Evolutionary conservation across 2,113 vertebrate species (phyloP), one percentile per base, ranked within the genome.

Genomic region (Corydoras sp.): DNA sequence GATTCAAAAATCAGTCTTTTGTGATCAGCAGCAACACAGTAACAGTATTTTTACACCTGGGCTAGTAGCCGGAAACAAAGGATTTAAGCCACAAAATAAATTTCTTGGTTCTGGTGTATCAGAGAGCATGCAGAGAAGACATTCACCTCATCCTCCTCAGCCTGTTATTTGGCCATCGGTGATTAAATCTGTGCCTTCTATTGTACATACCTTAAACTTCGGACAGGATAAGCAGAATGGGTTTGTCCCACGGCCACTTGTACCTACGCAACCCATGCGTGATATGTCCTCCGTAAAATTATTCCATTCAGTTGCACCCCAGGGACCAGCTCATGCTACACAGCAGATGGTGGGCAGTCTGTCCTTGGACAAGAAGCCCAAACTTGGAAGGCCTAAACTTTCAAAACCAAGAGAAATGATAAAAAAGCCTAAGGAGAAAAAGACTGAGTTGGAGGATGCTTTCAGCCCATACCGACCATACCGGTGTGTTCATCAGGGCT

Each of bases 401-500:
- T 18, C 61, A 18, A 83, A 79, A 68, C 64, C 79, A 1, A 79
- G 54, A 3, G 82, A 85, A n/a, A 51, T 30, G 15, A 76, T 59
- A 2, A 90, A 82, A 87, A 94, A 89, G 77, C 35, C 80, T 10
- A 94, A 93, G 71, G 92, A 92, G 48, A 93, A 81, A 73, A 97
- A 91, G 76, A 55, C 87, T 0, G 92, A 90, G 30, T 78, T 82
- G 9, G 86, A 85, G n/a, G 78, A 90, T 7, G 69, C 64, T 0
- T 89, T 88, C 14, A 97, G 89, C 77, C 91, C 91, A 0, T 98
- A 95, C 32, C 91, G 92, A 83, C 96, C 96, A 0, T 99, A 98
- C 69, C 85, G 92, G 0, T 99, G 96, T 0, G 95, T 99, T 69
- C 96, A 99, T 76, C 92, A 98, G 79, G 95, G 92, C 31, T 99